Evolutionary conservation across 2,888 invertebrate species (phyloP), one percentile per base, ranked within the genome.

Genomic region (Helicoverpa assulta): DNA sequence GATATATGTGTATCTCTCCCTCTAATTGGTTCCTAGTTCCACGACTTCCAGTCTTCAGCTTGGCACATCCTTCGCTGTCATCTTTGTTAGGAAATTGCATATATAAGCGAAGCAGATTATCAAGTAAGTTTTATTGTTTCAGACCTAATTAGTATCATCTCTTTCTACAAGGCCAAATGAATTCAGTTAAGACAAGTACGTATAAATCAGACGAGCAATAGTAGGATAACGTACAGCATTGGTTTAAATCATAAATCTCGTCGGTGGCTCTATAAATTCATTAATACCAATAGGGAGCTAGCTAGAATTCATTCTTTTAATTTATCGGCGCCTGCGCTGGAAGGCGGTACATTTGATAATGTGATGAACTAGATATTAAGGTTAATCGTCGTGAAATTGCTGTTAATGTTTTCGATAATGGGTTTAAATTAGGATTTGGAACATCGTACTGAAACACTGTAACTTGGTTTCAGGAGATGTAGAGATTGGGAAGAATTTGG

Each of bases 211-310:
- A 33, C 3, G 5, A 67, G 70, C 61, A 75, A 81, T 75, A 60
- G 51, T 57, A 18, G 33, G 21, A 26, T 66, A 76, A 81, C 57
- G 71, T 62, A 57, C 58, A 43, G 53, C 51, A 66, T 29, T 62
- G 63, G 53, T 53, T 47, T 62, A 59, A 55, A 60, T 58, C 64
- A 67, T 82, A 82, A 82, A 82, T 82, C 75, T 70, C 54, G 14
- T 3, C 51, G 47, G 29, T 6, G 62, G 18, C 70, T 74, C 80
- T 73, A 82, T 82, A 82, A 82, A 82, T 82, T 80, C 73, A 82
- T 82, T 74, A 73, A 60, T 55, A 64, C 61, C 68, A 52, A 55
- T 21, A 67, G 70, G 70, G 71, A 80, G 78, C 70, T 55, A 55
- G 61, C 57, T 56, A 73, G 69, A 61, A 43, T 40, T 62, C 65